These are phyloP conservation scores for Eristalis tenax DNA, from an alignment of 2,888 invertebrate species.

Conservation along the genomic window DNA sequence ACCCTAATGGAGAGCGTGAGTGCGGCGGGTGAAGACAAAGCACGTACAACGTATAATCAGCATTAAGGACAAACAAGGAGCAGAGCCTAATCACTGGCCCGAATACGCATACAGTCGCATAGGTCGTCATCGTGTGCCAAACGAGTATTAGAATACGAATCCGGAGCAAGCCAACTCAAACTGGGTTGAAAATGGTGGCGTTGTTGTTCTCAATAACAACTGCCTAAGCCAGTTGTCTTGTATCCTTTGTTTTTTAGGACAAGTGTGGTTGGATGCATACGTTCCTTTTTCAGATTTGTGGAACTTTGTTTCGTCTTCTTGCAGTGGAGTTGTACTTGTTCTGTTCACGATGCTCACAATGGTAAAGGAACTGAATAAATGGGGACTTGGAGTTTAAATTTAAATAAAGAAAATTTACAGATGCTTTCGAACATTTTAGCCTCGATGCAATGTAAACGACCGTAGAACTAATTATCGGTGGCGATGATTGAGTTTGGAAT, in stretches of 20 bases:
- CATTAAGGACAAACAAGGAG: conserved; percentile 18
- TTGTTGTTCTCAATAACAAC: background rate
- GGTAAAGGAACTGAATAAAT: too few relatives aligned
- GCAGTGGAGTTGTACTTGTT: background rate
- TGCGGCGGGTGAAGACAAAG: conserved; percentile 1
- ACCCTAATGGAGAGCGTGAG: background rate
- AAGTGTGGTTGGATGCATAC: conserved; percentile 3
- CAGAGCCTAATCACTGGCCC: conserved; percentile 39
- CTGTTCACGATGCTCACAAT: too few relatives aligned
- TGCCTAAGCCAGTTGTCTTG: conserved; percentile 14
- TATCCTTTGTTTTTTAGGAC: conserved; percentile 25
- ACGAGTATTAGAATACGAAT: background rate
- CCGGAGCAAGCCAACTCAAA: background rate
- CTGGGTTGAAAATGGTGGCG: background rate
- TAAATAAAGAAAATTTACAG: background rate
- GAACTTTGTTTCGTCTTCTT: background rate
- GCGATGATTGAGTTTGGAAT: too few relatives aligned
- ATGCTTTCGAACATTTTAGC: background rate
- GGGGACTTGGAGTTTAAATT: too few relatives aligned
- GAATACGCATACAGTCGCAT: conserved; percentile 28
- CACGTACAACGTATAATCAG: conserved; percentile 24
- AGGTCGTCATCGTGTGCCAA: background rate
- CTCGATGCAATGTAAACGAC: background rate
- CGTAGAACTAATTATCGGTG: too few relatives aligned
- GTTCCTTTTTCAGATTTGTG: conserved; percentile 1